These are phyloP conservation scores for Brachymystax lenok DNA, from an alignment of 2,797 vertebrate species.

Conservation along the genomic window DNA sequence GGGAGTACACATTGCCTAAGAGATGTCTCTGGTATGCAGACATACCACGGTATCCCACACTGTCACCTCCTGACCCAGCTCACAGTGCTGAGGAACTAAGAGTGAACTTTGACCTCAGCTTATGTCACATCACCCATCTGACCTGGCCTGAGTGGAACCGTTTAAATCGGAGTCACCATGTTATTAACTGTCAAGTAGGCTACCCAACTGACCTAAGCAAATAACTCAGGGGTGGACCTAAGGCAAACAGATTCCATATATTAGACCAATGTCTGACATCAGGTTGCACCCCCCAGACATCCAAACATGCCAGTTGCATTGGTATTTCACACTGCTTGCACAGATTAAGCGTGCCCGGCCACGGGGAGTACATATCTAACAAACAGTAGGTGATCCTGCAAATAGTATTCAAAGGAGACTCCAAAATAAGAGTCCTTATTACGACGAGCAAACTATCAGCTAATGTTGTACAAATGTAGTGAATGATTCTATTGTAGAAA, in stretches of 20 bases:
- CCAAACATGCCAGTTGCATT: background rate
- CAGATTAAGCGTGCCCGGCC: background rate
- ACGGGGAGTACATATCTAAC: conserved; percentile 3
- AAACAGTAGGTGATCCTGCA: background rate
- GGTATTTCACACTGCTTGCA: background rate
- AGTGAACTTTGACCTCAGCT: background rate
- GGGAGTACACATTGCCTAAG: too few relatives aligned
- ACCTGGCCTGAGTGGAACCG: background rate
- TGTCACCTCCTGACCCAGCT: too few relatives aligned
- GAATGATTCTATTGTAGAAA: background rate
- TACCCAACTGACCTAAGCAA: background rate
- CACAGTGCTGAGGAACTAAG: too few relatives aligned
- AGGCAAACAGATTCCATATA: background rate
- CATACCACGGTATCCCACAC: too few relatives aligned
- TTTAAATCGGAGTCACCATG: too few relatives aligned
- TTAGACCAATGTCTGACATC: background rate
- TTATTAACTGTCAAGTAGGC: background rate
- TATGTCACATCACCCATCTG: background rate
- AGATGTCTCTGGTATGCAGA: too few relatives aligned
- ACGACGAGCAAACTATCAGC: background rate
- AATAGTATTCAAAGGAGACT: conserved; percentile 9
- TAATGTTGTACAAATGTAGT: background rate
- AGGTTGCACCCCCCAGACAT: background rate
- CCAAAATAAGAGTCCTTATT: background rate
- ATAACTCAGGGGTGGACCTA: background rate